These are phyloP conservation scores for Neoascia interrupta DNA, from an alignment of 2,888 invertebrate genomes.

Conservation along the genomic window DNA sequence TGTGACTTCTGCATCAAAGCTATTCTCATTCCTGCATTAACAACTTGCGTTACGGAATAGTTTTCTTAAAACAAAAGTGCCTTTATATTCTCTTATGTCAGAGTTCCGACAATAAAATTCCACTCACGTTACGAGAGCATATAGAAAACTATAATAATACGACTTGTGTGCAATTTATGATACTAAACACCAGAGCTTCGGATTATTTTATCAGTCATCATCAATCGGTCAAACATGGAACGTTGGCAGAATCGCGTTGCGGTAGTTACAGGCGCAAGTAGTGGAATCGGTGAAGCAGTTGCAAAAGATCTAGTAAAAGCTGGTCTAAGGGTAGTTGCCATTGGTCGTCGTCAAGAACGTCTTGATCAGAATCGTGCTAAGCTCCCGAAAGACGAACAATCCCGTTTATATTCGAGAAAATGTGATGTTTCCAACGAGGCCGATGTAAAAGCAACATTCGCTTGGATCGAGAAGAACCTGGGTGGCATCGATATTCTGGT, in stretches of 20 bases:
- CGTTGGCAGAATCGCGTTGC: conserved; percentile 81
- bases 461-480: conserved; percentile 80
- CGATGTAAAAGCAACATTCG: conserved; percentile 81
- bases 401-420: conserved; percentile 72
- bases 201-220: neutral
- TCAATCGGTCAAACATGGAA: conserved; percentile 72
- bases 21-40: too few relatives aligned
- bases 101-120: too few relatives aligned
- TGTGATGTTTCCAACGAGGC: conserved; percentile 81
- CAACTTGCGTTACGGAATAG: too few relatives aligned
- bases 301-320: conserved; percentile 79
- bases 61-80: too few relatives aligned
- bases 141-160: too few relatives aligned
- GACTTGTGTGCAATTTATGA: too few relatives aligned
- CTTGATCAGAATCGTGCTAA: conserved; percentile 72
- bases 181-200: too few relatives aligned
- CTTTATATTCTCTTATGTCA: too few relatives aligned
- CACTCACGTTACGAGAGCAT: too few relatives aligned
- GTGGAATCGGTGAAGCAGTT: conserved; percentile 82
- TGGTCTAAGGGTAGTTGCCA: conserved; percentile 82
- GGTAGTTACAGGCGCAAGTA: conserved; percentile 84
- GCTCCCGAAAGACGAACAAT: conserved; percentile 71
- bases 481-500: conserved; percentile 83
- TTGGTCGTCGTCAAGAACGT: conserved; percentile 78
- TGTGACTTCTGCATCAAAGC: too few relatives aligned